Base-by-base conservation (phyloP, 2,797 vertebrate species). In the Enteromius afrohamiltoni region DNA sequence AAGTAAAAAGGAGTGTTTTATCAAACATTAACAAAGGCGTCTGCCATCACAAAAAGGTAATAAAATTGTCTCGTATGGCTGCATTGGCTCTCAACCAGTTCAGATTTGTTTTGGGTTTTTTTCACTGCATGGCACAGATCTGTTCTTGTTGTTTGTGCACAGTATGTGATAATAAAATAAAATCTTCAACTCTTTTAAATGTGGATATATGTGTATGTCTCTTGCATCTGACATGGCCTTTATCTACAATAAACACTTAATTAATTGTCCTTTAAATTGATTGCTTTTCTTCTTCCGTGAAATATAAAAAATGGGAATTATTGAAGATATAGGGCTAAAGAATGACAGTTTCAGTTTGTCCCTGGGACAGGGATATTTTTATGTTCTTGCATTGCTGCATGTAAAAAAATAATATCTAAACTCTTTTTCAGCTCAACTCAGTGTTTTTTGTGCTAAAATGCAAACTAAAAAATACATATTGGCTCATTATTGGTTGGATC, bases 1-100 rank as follows among this genome's bases (percentile, higher is more conserved):
- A 85, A 83, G 67, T 83, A 62, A 83, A 80, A 83, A 78, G 65
- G 75, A 45, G 51, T 71, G 74, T 83, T 83, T 83, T 78, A 77
- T 83, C 82, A 70, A 83, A 83, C 82, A 83, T 83, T 78, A 83
- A 83, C 42, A 14, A 78, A 78, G 75, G 53, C 16, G 53, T 70
- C 75, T 83, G 65, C 75, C 65, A 77, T 78, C 75, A 78, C 65
- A 47, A 31, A 77, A 45, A 60, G 53, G 51, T 55, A 78, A 83
- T 83, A 70, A 51, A 62, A 71, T 62, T 71, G 29, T 49, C 53
- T 67, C 23, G 34, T 68, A 55, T 67, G 71, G 74, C 47, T 58
- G 49, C 23, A 11, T 68, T 69, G 23, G 45, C 81, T 51, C 49
- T 83, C 49, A 69, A 29, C 11, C 65, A 68, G 13, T 68, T 49